Evolutionary conservation across 2,888 invertebrate species (phyloP).

Genomic region (Beris morrisii): DNA sequence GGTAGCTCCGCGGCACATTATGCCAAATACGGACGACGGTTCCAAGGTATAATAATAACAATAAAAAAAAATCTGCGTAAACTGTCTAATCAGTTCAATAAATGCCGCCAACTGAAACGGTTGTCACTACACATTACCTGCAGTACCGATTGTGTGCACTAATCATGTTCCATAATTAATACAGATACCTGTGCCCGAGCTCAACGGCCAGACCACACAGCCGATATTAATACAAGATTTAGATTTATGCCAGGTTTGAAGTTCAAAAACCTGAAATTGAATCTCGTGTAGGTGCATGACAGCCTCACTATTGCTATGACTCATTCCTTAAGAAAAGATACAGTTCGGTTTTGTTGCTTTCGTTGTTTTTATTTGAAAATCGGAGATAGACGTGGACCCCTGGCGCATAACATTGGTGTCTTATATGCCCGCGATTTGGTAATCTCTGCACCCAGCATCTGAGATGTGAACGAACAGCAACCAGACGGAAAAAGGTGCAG

Average conservation of each 20-base stretch:
- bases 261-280: conserved; percentile 41
- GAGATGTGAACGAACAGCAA: conserved; percentile 14
- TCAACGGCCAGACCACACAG: conserved; percentile 33
- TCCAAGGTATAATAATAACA: background rate
- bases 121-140: conserved; percentile 38
- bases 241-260: conserved; percentile 39
- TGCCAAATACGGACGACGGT: background rate
- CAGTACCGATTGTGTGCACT: conserved; percentile 36
- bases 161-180: conserved; percentile 40
- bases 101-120: conserved; percentile 38
- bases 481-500: conserved; percentile 27
- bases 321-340: conserved; percentile 3
- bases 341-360: background rate
- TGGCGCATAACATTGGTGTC: background rate
- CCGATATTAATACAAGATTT: conserved; percentile 16
- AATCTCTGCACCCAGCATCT: conserved; percentile 4
- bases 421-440: background rate
- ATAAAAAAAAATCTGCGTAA: conserved; percentile 13
- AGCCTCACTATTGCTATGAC: conserved; percentile 31
- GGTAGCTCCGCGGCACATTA: background rate
- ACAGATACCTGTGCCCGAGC: conserved; percentile 37
- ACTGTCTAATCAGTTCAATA: conserved; percentile 29
- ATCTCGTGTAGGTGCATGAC: conserved; percentile 39
- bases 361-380: background rate
- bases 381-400: conserved; percentile 4